Conservation (phyloP, 2,888 invertebrate species). For the Periphyllus acericola region DNA sequence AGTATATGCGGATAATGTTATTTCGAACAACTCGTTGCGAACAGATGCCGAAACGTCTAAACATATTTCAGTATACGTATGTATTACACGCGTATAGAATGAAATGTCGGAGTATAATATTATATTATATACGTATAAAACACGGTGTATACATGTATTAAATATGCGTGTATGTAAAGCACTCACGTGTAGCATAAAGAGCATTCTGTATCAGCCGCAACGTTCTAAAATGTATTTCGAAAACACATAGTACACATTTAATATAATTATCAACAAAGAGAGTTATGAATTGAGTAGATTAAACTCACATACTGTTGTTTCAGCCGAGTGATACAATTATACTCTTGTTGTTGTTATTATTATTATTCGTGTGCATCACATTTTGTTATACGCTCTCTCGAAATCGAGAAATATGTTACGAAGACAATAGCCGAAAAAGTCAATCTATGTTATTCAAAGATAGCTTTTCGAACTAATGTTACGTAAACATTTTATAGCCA, state of each 20-base stretch:
- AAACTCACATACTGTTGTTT: background rate
- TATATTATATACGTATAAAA: background rate
- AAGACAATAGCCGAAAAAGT: background rate
- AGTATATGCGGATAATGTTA: background rate
- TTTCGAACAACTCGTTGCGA: background rate
- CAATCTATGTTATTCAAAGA: background rate
- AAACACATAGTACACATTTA: background rate
- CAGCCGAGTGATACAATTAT: background rate
- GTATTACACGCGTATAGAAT: background rate
- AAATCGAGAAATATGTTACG: background rate
- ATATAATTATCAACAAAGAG: background rate
- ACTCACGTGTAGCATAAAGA: too few relatives aligned
- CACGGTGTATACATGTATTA: too few relatives aligned
- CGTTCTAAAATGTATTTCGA: background rate
- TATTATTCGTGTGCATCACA: background rate
- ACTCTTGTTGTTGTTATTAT: background rate
- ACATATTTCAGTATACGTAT: background rate
- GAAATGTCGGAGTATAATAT: background rate
- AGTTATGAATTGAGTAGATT: background rate
- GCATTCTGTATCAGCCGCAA: too few relatives aligned
- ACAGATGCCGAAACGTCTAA: background rate
- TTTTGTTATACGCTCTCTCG: background rate
- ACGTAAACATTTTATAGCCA: background rate
- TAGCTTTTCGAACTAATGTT: background rate
- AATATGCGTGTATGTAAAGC: too few relatives aligned